A percentile compares a stretch with the other conserved stretches of the same genome.
These are phyloP conservation scores for Cygnus olor DNA, from an alignment of 2,797 vertebrate genomes.

Conservation along the genomic window DNA sequence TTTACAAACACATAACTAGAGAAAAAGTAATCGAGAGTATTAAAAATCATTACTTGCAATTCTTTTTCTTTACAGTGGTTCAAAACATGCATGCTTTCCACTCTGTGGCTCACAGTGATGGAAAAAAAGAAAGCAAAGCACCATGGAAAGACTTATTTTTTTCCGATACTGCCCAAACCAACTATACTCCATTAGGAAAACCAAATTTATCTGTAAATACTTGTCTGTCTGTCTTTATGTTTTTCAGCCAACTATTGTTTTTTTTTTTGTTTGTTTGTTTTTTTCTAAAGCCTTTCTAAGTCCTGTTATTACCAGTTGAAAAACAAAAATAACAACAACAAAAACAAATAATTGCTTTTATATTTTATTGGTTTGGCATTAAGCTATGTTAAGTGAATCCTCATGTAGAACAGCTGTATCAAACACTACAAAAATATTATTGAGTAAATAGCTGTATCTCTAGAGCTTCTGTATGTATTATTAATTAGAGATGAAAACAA, in stretches of 20 bases:
- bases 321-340: not conserved
- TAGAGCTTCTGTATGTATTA: slow-evolving; percentile 55
- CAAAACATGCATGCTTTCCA: not conserved
- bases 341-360: not conserved
- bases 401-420: slow-evolving; percentile 30
- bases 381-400: slow-evolving; percentile 20
- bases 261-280: not conserved
- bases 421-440: slow-evolving; percentile 38
- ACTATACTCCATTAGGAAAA: not conserved
- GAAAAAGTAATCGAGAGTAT: not conserved
- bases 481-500: slow-evolving; percentile 70
- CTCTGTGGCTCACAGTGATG: not conserved
- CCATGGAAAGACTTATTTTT: not conserved
- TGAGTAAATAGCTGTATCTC: slow-evolving; percentile 45
- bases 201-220: not conserved
- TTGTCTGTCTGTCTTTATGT: not conserved
- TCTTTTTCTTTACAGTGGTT: not conserved
- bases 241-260: not conserved
- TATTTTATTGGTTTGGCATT: not conserved
- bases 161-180: not conserved
- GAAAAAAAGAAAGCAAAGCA: not conserved
- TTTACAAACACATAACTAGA: not conserved
- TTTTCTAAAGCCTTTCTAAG: not conserved
- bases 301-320: not conserved
- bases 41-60: not conserved